Base-by-base conservation (phyloP, 2,113 vertebrate genomes). In the Rhombomys opimus region DNA sequence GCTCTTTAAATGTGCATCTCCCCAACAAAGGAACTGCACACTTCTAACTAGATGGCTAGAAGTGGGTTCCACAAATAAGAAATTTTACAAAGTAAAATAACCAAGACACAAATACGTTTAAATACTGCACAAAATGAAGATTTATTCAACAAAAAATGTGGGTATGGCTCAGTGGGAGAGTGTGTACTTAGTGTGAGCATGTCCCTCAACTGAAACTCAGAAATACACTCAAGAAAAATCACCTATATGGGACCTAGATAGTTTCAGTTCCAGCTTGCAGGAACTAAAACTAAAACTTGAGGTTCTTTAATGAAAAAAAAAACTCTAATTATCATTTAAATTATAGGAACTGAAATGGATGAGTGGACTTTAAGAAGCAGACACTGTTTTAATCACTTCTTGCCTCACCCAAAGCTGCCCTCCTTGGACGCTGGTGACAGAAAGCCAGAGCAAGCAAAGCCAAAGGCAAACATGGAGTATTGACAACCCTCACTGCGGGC, bases 1-100 rank as follows among this genome's bases (percentile, higher is more conserved):
- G 89, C 72, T 90, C 57, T 95, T 82, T 82, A 86, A 97, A 86
- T 81, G 25, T 87, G 46, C 67, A 46, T 96, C 70, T 68, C 32
- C 81, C 46, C 92, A 96, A 94, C 92, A 96, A 88, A 96, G 67
- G 32, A 75, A 50, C 18, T 70, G 65, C 63, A 46, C 7, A 46
- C 32, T 9, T 70, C 30, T 77, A 78, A 41, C 78, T 59, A 87
- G 50, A n/a, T 85, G 13, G 38, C 38, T 61, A n/a, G 54, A 91
- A 89, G 73, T 18, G 38, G 46, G 10, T 81, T 30, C 20, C 30
- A 89, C 41, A 41, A 86, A 6, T 61, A 68, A 75, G 20, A 68
- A 65, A 85, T 72, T 68, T 86, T 81, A 52, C 8, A 59, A 95
- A 93, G 65, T 91, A 22, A 89, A 96, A 87, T 67, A n/a, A 68